Evolutionary conservation across 2,797 vertebrate genomes (phyloP), one percentile per base, ranked within the genome.

Genomic region (Smutsia gigantea): DNA sequence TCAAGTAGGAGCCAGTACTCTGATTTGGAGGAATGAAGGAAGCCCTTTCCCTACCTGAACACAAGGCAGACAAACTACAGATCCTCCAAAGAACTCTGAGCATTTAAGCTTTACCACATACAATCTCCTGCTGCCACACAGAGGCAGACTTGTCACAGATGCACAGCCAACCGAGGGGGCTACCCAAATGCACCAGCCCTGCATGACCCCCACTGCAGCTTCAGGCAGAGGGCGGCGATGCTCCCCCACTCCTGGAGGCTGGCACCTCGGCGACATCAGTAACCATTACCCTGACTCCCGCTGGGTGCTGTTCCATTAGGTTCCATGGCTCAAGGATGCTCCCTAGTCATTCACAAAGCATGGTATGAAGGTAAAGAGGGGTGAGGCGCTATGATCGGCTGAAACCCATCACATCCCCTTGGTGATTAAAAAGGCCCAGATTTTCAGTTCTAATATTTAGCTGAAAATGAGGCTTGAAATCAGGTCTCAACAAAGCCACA

Each of bases 151-250:
- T 29, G 9, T 34, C 31, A 7, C 0, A 8, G 39, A 37, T 2
- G 34, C 13, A 46, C 7, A 8, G 29, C 39, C n/a, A 5, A n/a
- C 29, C 0, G 0, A 37, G 6, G 21, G 0, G 7, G 17, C 31
- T 7, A 3, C 17, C 46, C 11, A 29, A 37, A 25, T n/a, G 5
- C 39, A 7, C 17, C 0, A 6, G 34, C 39, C 6, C 1, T 4
- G 10, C 1, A 0, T 0, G 61, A 29, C 9, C 34, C 69, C 23
- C 42, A 4, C 21, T 0, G 4, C 3, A 25, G 55, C 9, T 2
- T 21, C 68, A 23, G 42, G 21, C 46, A 25, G 18, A 7, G 2
- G 21, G 59, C 9, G 8, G 29, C 27, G 0, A 4, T 23, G 3
- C 15, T 29, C 4, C 23, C 25, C 2, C 7, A 34, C 5, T 17